phyloP scores from a whole-genome alignment of 2,113 vertebrate genomes.

The Phrynocephalus versicolor region DNA sequence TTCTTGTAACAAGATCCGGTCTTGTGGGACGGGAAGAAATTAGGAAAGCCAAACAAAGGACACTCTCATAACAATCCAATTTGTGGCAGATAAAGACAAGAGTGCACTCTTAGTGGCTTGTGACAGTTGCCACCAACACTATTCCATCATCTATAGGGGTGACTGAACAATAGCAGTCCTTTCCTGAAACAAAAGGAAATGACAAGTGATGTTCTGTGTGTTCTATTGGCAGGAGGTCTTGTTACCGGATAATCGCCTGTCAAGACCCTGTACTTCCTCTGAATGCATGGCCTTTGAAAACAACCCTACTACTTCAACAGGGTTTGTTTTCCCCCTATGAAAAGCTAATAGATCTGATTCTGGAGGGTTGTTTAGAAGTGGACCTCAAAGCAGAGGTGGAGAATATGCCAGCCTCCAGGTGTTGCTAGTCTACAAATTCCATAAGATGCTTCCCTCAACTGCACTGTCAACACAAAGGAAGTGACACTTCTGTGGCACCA shows the following conservation, averaged over 20 bases:
- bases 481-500: background rate
- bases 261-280: background rate
- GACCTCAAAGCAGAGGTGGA: background rate
- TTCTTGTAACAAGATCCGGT: background rate
- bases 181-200: constrained; percentile 49
- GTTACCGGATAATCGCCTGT: too few relatives aligned
- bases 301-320: background rate
- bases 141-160: constrained; percentile 45
- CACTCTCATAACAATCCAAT: background rate
- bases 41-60: background rate
- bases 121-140: constrained; percentile 48
- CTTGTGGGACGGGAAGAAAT: background rate
- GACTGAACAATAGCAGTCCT: constrained; percentile 56
- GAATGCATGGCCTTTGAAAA: background rate
- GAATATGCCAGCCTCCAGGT: background rate
- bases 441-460: background rate
- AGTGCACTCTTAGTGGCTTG: constrained; percentile 52
- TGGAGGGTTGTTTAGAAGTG: background rate
- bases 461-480: background rate
- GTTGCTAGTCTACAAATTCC: background rate
- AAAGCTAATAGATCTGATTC: background rate
- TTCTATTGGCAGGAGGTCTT: background rate
- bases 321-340: background rate
- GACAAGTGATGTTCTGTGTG: background rate
- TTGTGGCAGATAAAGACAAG: constrained; percentile 19